Evolutionary conservation across 2,113 vertebrate species (phyloP), one percentile per base, ranked within the genome.

Genomic region (Sylvietta virens): DNA sequence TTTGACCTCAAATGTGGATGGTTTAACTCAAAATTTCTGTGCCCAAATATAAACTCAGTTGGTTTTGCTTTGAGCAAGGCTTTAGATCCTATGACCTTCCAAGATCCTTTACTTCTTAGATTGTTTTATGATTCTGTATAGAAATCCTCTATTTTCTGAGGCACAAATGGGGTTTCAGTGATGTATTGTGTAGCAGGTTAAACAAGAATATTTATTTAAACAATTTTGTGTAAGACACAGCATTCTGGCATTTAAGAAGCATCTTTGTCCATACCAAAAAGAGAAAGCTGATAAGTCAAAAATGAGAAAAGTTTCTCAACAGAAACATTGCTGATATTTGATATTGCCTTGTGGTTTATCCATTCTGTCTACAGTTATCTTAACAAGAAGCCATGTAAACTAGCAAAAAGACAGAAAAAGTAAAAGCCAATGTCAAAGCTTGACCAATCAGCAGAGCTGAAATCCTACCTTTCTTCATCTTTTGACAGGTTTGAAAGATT

Each of bases 401-500:
- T 62, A 67, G 27, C 48, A 86, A 37, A 91, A 47, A 87, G 15
- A 18, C 15, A 16, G 6, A 65, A 79, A 65, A 65, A 70, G 4
- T 53, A 57, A 85, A 84, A 90, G 10, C 7, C 72, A 54, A 42
- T 73, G 21, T 64, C 27, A 53, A 66, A 64, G 33, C 64, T 21
- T 8, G 2, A 67, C 30, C 30, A 35, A 3, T 37, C 30, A 62
- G 33, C 4, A 3, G 37, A 80, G 12, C 70, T 89, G 47, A 86
- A 91, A 83, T 50, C 19, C 13, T 40, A 4, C 28, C 45, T 92
- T 58, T 77, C 57, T 81, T 62, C 45, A 4, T 93, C 40, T 85
- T 89, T 97, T 24, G 39, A 7, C 96, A 99, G 99, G 99, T 81
- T 98, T 99, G 87, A 99, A 98, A 98, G 99, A 99, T 23, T 99